Conservation (phyloP, 1,140 invertebrate species). For the Zaprionus ornatus region DNA sequence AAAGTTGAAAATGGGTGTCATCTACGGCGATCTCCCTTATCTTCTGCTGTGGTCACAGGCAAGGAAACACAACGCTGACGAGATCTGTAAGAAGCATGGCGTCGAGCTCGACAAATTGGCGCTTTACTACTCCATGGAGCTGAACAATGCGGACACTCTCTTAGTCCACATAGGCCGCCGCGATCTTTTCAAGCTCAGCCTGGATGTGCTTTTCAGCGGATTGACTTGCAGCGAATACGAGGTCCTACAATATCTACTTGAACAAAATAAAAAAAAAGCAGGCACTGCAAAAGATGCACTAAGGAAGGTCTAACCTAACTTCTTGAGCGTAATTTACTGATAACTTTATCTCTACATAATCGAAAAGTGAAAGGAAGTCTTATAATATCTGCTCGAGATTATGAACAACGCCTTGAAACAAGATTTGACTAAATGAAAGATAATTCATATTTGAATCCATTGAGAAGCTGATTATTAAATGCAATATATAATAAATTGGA, state of each 20-base stretch:
- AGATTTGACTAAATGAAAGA: too few relatives aligned
- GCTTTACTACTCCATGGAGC: slow-evolving; percentile 87
- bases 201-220: slow-evolving; percentile 86
- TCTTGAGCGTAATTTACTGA: too few relatives aligned
- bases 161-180: slow-evolving; percentile 89
- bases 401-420: too few relatives aligned
- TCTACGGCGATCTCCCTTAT: slow-evolving; percentile 86
- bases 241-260: slow-evolving; percentile 86
- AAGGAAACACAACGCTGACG: slow-evolving; percentile 85
- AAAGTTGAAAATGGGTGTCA: slow-evolving; percentile 90
- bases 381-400: too few relatives aligned
- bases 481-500: not conserved
- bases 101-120: slow-evolving; percentile 90
- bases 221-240: slow-evolving; percentile 86
- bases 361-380: too few relatives aligned
- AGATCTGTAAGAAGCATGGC: slow-evolving; percentile 88
- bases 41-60: too few relatives aligned
- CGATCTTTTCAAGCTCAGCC: slow-evolving; percentile 86
- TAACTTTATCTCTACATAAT: too few relatives aligned
- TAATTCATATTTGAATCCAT: too few relatives aligned
- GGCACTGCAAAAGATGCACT: too few relatives aligned
- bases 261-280: slow-evolving; percentile 25
- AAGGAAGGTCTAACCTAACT: too few relatives aligned
- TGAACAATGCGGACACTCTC: slow-evolving; percentile 86
- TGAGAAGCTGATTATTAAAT: not conserved